Base-by-base conservation (phyloP, 2,888 invertebrate species). In the Megalurothrips usitatus region DNA sequence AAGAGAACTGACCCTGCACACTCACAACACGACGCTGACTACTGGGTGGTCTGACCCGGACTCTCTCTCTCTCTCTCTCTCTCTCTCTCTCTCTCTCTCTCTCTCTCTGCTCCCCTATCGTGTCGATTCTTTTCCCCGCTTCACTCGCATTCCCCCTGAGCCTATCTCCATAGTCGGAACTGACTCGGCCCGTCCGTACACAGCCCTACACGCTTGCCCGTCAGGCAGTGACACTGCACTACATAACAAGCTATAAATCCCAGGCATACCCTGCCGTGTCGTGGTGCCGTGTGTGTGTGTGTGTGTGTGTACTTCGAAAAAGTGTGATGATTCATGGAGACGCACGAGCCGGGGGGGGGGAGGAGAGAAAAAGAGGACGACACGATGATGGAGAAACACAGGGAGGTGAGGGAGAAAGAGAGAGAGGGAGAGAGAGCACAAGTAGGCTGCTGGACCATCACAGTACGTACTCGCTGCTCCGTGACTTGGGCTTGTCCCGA, bases 191-290 rank as follows among this genome's bases (percentile, higher is more conserved):
- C 17, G 58, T n/a, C 14, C 14, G 34, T 43, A 43, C 34, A n/a
- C 58, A 26, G 68, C n/a, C n/a, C n/a, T 12, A 8, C 68, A 75
- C n/a, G n/a, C n/a, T n/a, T n/a, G n/a, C n/a, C n/a, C n/a, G 23
- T 26, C n/a, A 75, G 23, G 68, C 12, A 75, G 68, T 75, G 68
- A 75, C 68, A 75, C 68, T 75, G 68, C 68, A 75, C 68, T 75
- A 75, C 68, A 75, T 75, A 75, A 75, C 68, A 75, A 12, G 68
- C 68, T 26, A 75, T 75, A 75, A 75, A 75, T 75, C 68, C n/a
- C 17, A 8, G 58, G n/a, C n/a, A n/a, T n/a, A n/a, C n/a, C 58
- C 6, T 43, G 26, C 26, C n/a, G n/a, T n/a, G n/a, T n/a, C n/a
- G n/a, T n/a, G n/a, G n/a, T n/a, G n/a, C n/a, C n/a, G n/a, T n/a